phyloP scores from a whole-genome alignment of 53 echinoderm and acorn worm species.

The Echinarachnius parma region DNA sequence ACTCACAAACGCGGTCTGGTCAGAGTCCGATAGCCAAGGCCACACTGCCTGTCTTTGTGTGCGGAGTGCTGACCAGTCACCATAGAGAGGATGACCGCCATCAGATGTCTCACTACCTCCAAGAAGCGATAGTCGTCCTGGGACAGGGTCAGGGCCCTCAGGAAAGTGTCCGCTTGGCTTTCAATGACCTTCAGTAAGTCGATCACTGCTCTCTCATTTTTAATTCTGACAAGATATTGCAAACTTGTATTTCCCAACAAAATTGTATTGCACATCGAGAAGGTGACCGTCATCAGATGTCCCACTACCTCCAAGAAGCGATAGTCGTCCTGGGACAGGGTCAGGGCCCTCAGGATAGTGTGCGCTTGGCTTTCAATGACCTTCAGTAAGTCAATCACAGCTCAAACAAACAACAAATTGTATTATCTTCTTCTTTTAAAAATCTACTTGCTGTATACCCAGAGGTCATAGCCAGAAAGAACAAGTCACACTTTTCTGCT shows the following conservation, averaged over 20 bases:
- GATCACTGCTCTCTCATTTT: too few species aligned
- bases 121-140: constrained; percentile 73
- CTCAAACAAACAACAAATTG: too few species aligned
- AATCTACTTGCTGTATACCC: too few species aligned
- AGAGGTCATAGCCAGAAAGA: too few species aligned
- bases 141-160: constrained; percentile 68
- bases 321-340: constrained; percentile 69
- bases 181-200: constrained; percentile 94
- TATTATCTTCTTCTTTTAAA: too few species aligned
- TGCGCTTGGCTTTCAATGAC: constrained; percentile 77
- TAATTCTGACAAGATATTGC: too few species aligned
- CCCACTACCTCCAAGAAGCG: constrained; percentile 78
- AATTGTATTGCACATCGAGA: too few species aligned
- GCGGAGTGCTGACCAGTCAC: constrained; percentile 82
- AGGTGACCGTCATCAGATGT: constrained; percentile 76
- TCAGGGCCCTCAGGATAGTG: constrained; percentile 73
- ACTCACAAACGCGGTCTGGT: constrained; percentile 48
- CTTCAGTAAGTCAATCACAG: constrained; percentile 99
- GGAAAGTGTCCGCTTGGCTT: constrained; percentile 83
- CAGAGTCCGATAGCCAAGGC: constrained; percentile 87
- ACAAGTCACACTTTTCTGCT: too few species aligned
- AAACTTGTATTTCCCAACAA: too few species aligned
- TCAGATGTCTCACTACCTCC: constrained; percentile 75
- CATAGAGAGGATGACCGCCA: constrained; percentile 78
- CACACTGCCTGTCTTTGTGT: constrained; percentile 84